Conservation (phyloP, 2,888 invertebrate genomes). For the Aricia artaxerxes region DNA sequence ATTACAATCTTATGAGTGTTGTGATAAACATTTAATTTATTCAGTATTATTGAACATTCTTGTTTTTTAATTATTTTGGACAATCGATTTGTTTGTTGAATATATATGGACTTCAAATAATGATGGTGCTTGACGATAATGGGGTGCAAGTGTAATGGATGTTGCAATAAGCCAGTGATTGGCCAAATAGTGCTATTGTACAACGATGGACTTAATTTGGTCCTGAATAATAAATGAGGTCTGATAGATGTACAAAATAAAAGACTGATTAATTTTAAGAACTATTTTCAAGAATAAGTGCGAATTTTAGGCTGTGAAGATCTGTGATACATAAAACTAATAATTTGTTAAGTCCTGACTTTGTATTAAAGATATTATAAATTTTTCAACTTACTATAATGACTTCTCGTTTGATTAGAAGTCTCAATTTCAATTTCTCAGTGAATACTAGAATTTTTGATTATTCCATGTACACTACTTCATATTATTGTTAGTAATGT, state of each 20-base stretch:
- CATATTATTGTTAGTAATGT: too few relatives aligned
- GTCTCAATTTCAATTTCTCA: background rate
- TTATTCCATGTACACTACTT: background rate
- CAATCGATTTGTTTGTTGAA: conserved; percentile 35
- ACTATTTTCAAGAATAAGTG: conserved; percentile 14
- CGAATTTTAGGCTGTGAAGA: conserved; percentile 34
- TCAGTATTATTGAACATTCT: conserved; percentile 40
- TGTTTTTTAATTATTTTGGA: conserved; percentile 40
- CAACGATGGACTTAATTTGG: background rate
- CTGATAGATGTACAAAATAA: conserved; percentile 28
- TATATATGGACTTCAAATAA: conserved; percentile 25
- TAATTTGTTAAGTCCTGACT: background rate
- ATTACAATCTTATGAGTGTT: conserved; percentile 62
- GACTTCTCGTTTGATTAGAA: conserved; percentile 5
- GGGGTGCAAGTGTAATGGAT: conserved; percentile 39
- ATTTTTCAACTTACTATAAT: background rate
- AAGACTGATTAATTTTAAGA: conserved; percentile 31
- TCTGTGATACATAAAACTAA: conserved; percentile 34
- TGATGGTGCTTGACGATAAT: background rate
- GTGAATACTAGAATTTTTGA: background rate
- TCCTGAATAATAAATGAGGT: background rate
- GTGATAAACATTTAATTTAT: conserved; percentile 62
- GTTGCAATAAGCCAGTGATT: conserved; percentile 33
- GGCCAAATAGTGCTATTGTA: background rate
- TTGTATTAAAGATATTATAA: background rate